phyloP scores from a whole-genome alignment of 2,113 vertebrate species.

The Sclerurus mexicanus region DNA sequence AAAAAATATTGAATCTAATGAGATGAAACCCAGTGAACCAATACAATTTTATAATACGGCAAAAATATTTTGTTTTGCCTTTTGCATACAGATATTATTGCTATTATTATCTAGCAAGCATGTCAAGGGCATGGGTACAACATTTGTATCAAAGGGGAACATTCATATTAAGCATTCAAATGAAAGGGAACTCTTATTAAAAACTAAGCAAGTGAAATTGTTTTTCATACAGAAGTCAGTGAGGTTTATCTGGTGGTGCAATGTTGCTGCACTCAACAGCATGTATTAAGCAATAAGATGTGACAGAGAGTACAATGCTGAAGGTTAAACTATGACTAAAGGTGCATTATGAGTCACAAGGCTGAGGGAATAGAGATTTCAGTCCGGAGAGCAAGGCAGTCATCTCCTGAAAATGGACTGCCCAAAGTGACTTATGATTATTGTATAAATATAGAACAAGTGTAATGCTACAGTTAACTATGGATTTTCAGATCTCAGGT shows the following conservation, averaged over 20 bases:
- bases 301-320: constrained; percentile 5
- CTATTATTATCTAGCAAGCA: background rate
- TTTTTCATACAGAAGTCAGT: background rate
- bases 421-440: constrained; percentile 15
- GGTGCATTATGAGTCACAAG: constrained; percentile 50
- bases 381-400: background rate
- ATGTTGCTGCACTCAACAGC: background rate
- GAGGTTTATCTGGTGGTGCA: background rate
- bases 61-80: background rate
- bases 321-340: constrained; percentile 61
- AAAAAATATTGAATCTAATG: background rate
- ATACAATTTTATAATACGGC: background rate
- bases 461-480: background rate
- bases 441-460: background rate
- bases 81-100: background rate
- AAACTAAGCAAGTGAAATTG: background rate
- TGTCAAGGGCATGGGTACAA: background rate
- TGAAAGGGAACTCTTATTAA: background rate
- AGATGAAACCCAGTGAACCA: background rate
- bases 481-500: background rate
- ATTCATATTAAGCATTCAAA: background rate
- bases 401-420: constrained; percentile 14
- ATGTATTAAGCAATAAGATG: constrained; percentile 19
- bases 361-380: constrained; percentile 46
- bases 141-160: background rate